phyloP scores from a whole-genome alignment of 2,113 vertebrate species.

The Cyprinodon tularosa region DNA sequence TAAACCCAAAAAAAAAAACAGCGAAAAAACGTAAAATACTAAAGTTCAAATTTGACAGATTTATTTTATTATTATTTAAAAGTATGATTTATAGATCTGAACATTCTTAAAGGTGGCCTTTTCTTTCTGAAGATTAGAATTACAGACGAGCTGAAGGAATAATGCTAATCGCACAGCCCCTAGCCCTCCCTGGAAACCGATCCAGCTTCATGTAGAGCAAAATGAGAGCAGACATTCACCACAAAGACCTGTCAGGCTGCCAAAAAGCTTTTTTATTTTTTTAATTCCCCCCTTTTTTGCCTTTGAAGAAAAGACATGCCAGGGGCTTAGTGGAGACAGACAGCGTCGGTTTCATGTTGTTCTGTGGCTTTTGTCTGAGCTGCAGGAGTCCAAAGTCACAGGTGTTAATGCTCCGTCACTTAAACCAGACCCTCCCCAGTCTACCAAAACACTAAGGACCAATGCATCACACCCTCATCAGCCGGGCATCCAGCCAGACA shows the following conservation, averaged over 20 bases:
- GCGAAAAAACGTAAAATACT: no score
- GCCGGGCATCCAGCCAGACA: slow-evolving; percentile 39
- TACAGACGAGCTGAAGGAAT: slow-evolving; percentile 26
- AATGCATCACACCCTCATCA: slow-evolving; percentile 30
- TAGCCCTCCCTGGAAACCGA: slow-evolving; percentile 55
- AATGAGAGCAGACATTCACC: slow-evolving; percentile 41
- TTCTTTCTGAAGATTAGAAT: slow-evolving; percentile 4
- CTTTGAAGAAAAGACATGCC: slow-evolving; percentile 62
- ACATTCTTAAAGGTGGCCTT: background rate
- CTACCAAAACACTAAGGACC: slow-evolving; percentile 11
- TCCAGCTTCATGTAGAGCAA: slow-evolving; percentile 36
- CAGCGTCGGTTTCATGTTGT: slow-evolving; percentile 64
- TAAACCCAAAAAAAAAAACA: no score
- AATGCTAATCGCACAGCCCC: slow-evolving; percentile 34
- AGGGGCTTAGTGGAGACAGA: slow-evolving; percentile 61
- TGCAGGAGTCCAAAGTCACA: slow-evolving; percentile 49
- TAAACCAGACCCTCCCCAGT: slow-evolving; percentile 8
- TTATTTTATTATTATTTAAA: background rate
- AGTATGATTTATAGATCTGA: background rate
- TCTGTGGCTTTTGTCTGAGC: slow-evolving; percentile 54
- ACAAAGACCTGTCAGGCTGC: slow-evolving; percentile 65
- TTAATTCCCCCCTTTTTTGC: slow-evolving; percentile 28
- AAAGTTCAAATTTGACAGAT: no score
- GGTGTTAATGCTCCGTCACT: slow-evolving; percentile 47
- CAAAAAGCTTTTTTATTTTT: slow-evolving; percentile 51